phyloP scores from a whole-genome alignment of 1,140 invertebrate genomes.

The Physella acuta region DNA sequence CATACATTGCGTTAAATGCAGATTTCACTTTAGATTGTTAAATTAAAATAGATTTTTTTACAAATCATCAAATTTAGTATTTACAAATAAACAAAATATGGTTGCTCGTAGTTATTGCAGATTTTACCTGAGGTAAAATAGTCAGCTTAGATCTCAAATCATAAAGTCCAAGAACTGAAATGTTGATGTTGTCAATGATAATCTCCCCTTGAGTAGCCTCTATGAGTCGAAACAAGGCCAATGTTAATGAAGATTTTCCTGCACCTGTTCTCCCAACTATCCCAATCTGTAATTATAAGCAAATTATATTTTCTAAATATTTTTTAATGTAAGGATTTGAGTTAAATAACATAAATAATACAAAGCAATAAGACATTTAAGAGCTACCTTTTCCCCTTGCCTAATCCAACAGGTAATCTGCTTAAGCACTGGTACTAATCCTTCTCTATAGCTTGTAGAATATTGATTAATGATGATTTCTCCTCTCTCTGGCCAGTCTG shows the following conservation, averaged over 20 bases:
- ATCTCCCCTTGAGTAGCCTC: conserved; percentile 50
- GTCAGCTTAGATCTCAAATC: conserved; percentile 45
- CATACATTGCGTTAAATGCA: too few species aligned
- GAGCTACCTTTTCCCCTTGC: conserved; percentile 61
- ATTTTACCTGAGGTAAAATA: conserved; percentile 54
- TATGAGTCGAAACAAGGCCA: conserved; percentile 62
- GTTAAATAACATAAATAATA: too few species aligned
- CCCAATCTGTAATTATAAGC: too few species aligned
- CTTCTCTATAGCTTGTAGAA: conserved; percentile 45
- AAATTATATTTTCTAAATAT: too few species aligned
- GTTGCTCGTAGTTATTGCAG: too few species aligned
- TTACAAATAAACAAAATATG: too few species aligned
- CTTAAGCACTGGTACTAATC: conserved; percentile 50
- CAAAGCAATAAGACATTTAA: too few species aligned
- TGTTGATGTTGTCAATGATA: conserved; percentile 39
- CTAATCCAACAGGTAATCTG: conserved; percentile 43
- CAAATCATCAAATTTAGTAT: too few species aligned
- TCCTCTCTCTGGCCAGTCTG: conserved; percentile 42
- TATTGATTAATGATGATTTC: conserved; percentile 41
- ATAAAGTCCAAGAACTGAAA: conserved; percentile 38
- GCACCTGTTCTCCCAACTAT: conserved; percentile 52
- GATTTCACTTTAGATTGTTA: too few species aligned
- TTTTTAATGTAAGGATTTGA: too few species aligned
- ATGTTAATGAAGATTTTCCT: conserved; percentile 62
- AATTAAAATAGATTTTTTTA: too few species aligned